Evolutionary conservation across 1,140 invertebrate species (phyloP), one percentile per base, ranked within the genome.

Genomic region (Medauroidea extradentata): DNA sequence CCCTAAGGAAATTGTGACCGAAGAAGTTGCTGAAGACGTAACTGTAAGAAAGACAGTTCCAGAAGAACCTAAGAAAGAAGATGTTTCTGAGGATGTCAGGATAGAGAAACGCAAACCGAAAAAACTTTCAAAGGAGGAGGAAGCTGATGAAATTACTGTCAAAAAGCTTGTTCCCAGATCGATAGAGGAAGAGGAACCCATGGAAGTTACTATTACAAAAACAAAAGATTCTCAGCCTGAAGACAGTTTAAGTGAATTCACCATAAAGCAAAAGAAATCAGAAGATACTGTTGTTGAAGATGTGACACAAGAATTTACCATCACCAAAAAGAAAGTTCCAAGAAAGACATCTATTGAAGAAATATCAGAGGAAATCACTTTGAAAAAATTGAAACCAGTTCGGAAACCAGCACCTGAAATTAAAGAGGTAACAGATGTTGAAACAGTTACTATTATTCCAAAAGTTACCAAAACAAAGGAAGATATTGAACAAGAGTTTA

Each of bases 401-500:
- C 65, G 78, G 27, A 57, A 64, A 44, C 24, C 56, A 18, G 60
- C 51, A 29, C 63, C 68, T 49, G 64, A 59, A 29, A 44, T 87
- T 62, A 82, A 83, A 38, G 87, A 90, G 76, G 77, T 85, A 29
- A 83, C 83, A 1, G 86, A 88, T 72, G 79, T 82, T 1, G 86
- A 89, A 76, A 84, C 81, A 64, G 87, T 90, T 2, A 89, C 84
- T 16, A 89, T 91, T 73, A 82, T 84, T 64, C 85, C 87, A 11
- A 84, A 82, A 71, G 73, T 69, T 3, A 86, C 82, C 4, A 86
- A 85, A 74, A 87, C 83, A 2, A 88, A 90, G 74, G 88, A 91
- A 76, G 87, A 91, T 67, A 86, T 91, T 7, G 89, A 91, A 70
- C 89, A 91, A 76, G 89, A 91, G 75, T 91, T 91, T 69, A 90